phyloP scores from a whole-genome alignment of 2,113 vertebrate species.

The Nibea coibor region DNA sequence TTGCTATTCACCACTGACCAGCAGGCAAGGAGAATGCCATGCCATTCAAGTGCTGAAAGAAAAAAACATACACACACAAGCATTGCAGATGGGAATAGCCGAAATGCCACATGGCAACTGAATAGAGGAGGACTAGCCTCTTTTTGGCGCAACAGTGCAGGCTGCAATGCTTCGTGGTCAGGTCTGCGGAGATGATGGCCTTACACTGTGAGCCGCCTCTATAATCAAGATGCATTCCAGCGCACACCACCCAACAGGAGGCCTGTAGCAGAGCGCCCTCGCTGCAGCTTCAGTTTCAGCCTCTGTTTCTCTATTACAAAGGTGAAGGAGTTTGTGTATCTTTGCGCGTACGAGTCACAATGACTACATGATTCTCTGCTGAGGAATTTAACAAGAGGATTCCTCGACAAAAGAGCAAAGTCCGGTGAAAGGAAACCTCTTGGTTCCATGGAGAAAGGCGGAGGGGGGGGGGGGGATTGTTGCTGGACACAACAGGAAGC shows the following conservation, averaged over 20 bases:
- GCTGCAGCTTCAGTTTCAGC: slow-evolving; percentile 38
- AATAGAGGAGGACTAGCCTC: slow-evolving; percentile 73
- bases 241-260: slow-evolving; percentile 73
- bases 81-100: slow-evolving; percentile 78
- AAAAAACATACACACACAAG: slow-evolving; percentile 64
- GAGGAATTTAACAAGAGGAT: slow-evolving; percentile 60
- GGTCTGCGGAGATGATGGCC: slow-evolving; percentile 69
- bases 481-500: slow-evolving; percentile 86
- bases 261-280: slow-evolving; percentile 37
- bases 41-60: slow-evolving; percentile 77
- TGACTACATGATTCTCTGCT: slow-evolving; percentile 29
- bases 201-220: slow-evolving; percentile 70
- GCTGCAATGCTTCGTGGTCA: slow-evolving; percentile 69
- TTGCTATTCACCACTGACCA: slow-evolving; percentile 81
- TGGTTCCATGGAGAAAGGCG: slow-evolving; percentile 46
- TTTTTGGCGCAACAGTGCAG: slow-evolving; percentile 62
- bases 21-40: slow-evolving; percentile 76
- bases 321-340: slow-evolving; percentile 56
- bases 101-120: slow-evolving; percentile 81
- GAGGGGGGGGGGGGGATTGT: slow-evolving; percentile 63
- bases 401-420: slow-evolving; percentile 67
- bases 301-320: slow-evolving; percentile 37
- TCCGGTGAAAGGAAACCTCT: slow-evolving; percentile 64
- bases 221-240: slow-evolving; percentile 78
- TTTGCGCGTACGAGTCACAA: slow-evolving; percentile 25